Conservation (phyloP, 2,797 vertebrate species). For the Hipposideros larvatus region DNA sequence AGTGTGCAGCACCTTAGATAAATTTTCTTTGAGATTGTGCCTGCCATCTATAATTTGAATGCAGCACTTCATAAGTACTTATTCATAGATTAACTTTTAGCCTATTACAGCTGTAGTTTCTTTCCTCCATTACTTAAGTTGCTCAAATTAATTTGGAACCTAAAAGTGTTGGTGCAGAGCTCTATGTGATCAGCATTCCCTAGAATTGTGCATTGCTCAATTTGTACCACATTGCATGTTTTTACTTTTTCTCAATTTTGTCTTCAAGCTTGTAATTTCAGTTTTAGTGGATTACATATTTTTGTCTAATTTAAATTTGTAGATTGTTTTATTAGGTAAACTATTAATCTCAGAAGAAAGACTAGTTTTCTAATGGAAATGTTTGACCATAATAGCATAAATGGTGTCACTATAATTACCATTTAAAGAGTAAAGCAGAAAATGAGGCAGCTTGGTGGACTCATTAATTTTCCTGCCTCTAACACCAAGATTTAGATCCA, state of each 20-base stretch:
- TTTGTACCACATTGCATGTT: background rate
- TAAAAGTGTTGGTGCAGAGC: background rate
- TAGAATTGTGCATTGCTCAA: background rate
- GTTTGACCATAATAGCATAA: slow-evolving; percentile 54
- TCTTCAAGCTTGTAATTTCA: slow-evolving; percentile 34
- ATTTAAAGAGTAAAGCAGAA: slow-evolving; percentile 66
- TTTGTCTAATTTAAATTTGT: slow-evolving; percentile 66
- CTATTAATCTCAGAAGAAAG: slow-evolving; percentile 74
- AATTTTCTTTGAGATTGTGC: background rate
- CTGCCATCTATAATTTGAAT: background rate
- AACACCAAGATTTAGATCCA: slow-evolving; percentile 76
- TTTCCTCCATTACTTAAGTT: background rate
- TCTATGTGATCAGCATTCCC: background rate
- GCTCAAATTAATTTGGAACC: background rate
- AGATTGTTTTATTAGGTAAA: slow-evolving; percentile 64
- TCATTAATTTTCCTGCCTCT: slow-evolving; percentile 83
- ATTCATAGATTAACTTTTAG: background rate
- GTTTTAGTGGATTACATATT: background rate
- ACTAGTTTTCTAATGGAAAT: slow-evolving; percentile 76
- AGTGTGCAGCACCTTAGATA: background rate
- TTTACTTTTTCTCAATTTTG: background rate
- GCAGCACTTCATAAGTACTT: background rate
- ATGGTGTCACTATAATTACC: slow-evolving; percentile 79
- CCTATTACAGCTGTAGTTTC: background rate
- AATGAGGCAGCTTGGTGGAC: slow-evolving; percentile 43